Evolutionary conservation across 2,113 vertebrate genomes (phyloP).

Genomic region (Lycaon pictus): DNA sequence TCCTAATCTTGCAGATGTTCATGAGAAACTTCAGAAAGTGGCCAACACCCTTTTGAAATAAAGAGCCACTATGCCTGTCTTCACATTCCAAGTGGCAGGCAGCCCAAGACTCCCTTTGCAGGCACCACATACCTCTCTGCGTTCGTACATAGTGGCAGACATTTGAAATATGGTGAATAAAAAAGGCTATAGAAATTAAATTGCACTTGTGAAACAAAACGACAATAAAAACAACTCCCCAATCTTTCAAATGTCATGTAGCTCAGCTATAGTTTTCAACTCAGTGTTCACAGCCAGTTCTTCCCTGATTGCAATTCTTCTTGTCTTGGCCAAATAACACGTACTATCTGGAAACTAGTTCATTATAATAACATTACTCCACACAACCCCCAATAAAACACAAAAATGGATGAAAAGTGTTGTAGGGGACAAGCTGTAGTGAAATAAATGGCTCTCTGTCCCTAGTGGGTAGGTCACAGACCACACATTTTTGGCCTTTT

Average conservation of each 20-base stretch:
- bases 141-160: constrained; percentile 57
- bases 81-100: not conserved
- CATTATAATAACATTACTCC: constrained; percentile 1
- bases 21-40: constrained; percentile 30
- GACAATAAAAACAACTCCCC: constrained; percentile 36
- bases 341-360: constrained; percentile 32
- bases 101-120: constrained; percentile 29
- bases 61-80: constrained; percentile 47
- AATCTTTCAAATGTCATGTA: constrained; percentile 69
- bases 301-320: not conserved
- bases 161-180: constrained; percentile 71
- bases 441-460: constrained; percentile 46
- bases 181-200: constrained; percentile 75
- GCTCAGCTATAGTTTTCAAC: constrained; percentile 40
- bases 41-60: not conserved
- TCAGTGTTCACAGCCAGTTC: not conserved
- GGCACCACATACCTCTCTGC: constrained; percentile 52
- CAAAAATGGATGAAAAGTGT: constrained; percentile 29
- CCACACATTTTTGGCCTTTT: not conserved
- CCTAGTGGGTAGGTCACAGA: not conserved
- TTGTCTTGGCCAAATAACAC: not conserved
- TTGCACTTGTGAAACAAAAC: constrained; percentile 69
- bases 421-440: not conserved
- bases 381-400: not conserved
- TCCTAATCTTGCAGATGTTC: not conserved